Evolutionary conservation across 2,888 invertebrate species (phyloP), one percentile per base, ranked within the genome.

Genomic region (Cryptophagus acutangulus): DNA sequence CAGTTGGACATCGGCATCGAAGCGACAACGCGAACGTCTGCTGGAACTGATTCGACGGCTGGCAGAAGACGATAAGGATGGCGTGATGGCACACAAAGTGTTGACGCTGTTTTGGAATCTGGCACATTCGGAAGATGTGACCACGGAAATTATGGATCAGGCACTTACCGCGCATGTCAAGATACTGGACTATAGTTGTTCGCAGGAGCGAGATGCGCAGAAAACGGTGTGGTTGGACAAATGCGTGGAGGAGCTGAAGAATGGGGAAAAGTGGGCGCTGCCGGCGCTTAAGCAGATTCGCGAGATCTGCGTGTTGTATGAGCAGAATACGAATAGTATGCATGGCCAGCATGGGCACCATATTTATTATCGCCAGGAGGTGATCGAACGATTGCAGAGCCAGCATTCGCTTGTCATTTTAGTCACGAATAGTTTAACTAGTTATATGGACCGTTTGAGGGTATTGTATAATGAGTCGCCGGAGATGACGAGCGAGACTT

Each of bases 41-140:
- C 71, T 97, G 57, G 96, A 97, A 73, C 76, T 97, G 51, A 96
- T 97, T 55, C 78, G 96, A 49, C 78, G 95, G 52, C 74, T 97
- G 45, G 96, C 96, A 2, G 96, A 97, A 71, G 96, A 97, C 69
- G 96, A 97, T 69, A 96, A 97, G 69, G 94, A 96, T 69, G 96
- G 96, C 36, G 92, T 95, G 6, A 96, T 96, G 96, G 95, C 96
- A 31, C 90, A 93, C 67, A 96, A 96, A 78, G 93, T 94, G 34
- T 73, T 97, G 57, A 90, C 89, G 45, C 74, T 96, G 30, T 89
- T 97, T 70, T 97, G 96, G 96, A 93, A 92, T 65, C 75, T 97
- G 66, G 94, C 95, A 3, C 94, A 95, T 70, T 91, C 92, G 38
- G 89, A 91, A 57, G 95, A 96, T 71, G 91, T 95, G 40, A 88